Base-by-base conservation (phyloP, 2,797 vertebrate species). In the Girardinus metallicus region DNA sequence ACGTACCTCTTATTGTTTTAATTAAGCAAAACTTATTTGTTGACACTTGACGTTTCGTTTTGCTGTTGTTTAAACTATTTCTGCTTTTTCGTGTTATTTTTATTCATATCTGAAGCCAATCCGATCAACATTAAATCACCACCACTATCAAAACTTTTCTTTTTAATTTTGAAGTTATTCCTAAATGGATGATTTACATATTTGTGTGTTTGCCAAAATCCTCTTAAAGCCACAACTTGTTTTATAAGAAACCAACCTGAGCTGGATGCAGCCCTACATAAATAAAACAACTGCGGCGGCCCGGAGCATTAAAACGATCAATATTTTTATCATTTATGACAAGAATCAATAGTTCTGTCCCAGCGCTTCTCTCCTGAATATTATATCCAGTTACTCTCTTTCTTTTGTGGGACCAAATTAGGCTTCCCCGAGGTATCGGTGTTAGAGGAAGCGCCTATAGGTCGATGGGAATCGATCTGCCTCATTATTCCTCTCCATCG, bases 391-490 rank as follows among this genome's bases (percentile, higher is more conserved):
- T 87, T 78, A 84, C 46, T 64, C 44, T 76, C 62, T 78, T 34
- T 76, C 86, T 70, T 43, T 13, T 86, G 31, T 55, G 81, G 78
- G 75, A 86, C 72, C 84, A 70, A 81, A 83, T 83, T 11, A 82
- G 77, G 23, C 57, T 26, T 26, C 83, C 87, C 85, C 0, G 80
- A 85, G 86, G 88, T 85, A 64, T 26, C 66, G 2, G 39, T 31
- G 80, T 87, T 82, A 89, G 84, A 81, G 89, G 86, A 74, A 78
- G 83, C 75, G 78, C 70, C 83, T 44, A 80, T 51, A 7, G 86
- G 78, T 93, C 87, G 84, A 91, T 91, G 79, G 82, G 60, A 78
- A 92, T 94, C 62, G 89, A 94, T 91, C 86, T 21, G 39, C 74
- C 84, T 91, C 86, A 88, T 92, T 92, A 91, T 90, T 91, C 83